phyloP scores from a whole-genome alignment of 35 echinoderm and acorn worm genomes.

The Anneissia japonica region DNA sequence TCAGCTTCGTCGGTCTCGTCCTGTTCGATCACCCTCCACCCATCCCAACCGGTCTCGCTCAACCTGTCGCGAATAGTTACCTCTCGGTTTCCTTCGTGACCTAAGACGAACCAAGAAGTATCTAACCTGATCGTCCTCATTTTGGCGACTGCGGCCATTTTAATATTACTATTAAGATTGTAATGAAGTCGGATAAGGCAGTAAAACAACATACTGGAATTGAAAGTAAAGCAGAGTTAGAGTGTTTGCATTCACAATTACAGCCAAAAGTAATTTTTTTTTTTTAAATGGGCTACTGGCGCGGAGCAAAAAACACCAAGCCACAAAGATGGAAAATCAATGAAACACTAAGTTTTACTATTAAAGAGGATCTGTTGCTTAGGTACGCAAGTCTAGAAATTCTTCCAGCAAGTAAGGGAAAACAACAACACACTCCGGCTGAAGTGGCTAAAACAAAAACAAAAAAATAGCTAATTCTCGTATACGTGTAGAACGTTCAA shows the following conservation, averaged over 20 bases:
- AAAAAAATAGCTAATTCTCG: constrained; percentile 53
- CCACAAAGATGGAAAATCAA: neutral
- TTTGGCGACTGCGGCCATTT: no score
- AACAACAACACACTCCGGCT: constrained; percentile 31
- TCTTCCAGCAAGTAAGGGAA: constrained; percentile 33
- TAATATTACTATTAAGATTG: neutral
- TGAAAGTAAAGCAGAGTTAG: neutral
- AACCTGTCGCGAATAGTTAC: no score
- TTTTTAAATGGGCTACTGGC: constrained; percentile 25
- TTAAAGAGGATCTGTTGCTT: constrained; percentile 32
- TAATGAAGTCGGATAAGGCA: neutral
- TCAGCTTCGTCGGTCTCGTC: no score
- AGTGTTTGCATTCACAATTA: neutral
- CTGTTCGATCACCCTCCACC: no score
- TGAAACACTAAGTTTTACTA: constrained; percentile 7
- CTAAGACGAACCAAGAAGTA: no score
- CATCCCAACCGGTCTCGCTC: no score
- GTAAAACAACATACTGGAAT: constrained; percentile 31
- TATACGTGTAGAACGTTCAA: constrained; percentile 53
- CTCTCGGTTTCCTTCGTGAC: no score
- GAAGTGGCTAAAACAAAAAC: constrained; percentile 48
- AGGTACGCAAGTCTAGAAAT: constrained; percentile 27
- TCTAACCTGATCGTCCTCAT: no score
- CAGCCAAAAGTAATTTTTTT: neutral
- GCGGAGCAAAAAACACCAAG: no score